A percentile compares a stretch with the other conserved stretches of the same genome.
These are phyloP conservation scores for Psettodes erumei DNA, from an alignment of 2,113 vertebrate genomes.

Conservation along the genomic window DNA sequence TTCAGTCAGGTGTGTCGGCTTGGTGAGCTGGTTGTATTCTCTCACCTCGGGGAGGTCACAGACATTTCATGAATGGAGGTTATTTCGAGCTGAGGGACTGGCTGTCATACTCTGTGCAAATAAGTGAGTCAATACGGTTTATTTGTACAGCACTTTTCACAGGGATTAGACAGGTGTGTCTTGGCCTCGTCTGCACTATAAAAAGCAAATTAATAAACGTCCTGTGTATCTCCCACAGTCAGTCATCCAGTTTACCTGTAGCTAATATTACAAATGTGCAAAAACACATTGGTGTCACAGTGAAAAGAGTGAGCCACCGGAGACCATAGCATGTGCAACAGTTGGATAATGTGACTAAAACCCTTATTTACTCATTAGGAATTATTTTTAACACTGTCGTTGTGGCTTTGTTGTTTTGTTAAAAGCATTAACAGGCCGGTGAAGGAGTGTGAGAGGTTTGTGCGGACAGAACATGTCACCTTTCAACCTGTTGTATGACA, in stretches of 20 bases:
- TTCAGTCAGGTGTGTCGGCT: not conserved
- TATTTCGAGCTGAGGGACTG: not conserved
- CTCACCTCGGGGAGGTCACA: not conserved
- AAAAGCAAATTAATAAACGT: too few relatives aligned
- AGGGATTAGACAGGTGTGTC: too few relatives aligned
- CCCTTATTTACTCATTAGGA: too few relatives aligned
- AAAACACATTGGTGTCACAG: not conserved
- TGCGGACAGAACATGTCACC: not conserved
- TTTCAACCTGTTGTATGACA: slow-evolving; percentile 48
- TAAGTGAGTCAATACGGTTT: too few relatives aligned
- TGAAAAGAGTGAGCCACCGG: not conserved
- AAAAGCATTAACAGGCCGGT: not conserved
- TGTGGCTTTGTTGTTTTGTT: too few relatives aligned
- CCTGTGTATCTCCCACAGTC: not conserved
- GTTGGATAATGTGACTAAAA: not conserved
- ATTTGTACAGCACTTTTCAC: too few relatives aligned
- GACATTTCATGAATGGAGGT: not conserved
- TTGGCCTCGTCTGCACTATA: too few relatives aligned
- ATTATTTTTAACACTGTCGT: not conserved
- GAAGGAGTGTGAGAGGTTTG: not conserved
- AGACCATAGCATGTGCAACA: too few relatives aligned
- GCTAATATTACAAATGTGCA: not conserved
- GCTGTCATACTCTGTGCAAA: not conserved
- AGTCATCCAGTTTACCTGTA: not conserved
- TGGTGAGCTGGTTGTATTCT: not conserved